Evolutionary conservation across 2,888 invertebrate genomes (phyloP), one percentile per base, ranked within the genome.

Genomic region (Catocala sponsa): DNA sequence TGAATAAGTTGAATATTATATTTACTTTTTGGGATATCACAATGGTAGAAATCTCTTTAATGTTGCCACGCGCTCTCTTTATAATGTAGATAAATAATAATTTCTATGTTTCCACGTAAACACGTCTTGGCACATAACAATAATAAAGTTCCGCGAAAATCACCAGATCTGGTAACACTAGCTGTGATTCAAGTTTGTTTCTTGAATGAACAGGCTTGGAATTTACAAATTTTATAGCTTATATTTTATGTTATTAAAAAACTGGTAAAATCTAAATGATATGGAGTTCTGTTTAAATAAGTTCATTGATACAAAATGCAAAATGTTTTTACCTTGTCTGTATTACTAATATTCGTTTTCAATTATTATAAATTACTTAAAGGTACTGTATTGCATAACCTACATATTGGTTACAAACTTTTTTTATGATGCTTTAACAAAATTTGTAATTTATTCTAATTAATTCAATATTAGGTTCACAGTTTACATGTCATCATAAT

Each of bases 151-250:
- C 35, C 35, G 35, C 35, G 35, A 38, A 38, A 38, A 38, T 38
- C 35, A 38, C 35, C 35, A 38, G 7, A 38, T 38, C 35, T 38
- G 35, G 35, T 38, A 38, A 38, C 35, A 38, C 9, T 38, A 5
- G 35, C 13, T 12, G 44, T 15, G 56, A 61, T 67, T 63, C 56
- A 60, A 50, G 52, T 68, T 78, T 72, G 50, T 68, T 78, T 72
- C 55, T 47, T 76, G 73, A 75, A 78, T 72, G 75, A 76, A 72
- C 58, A 65, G 0, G 13, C 15, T 62, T 12, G 43, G 44, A 44
- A 60, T 65, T 55, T 50, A 47, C 42, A 12, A 55, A 51, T 4
- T 46, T 41, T 50, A 51, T 59, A 38, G n/a, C 10, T 6, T n/a
- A n/a, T n/a, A 12, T 5, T 5, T 13, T 25, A 38, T 38, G 35